phyloP scores from a whole-genome alignment of 2,797 vertebrate species.

The Periophthalmus magnuspinnatus region DNA sequence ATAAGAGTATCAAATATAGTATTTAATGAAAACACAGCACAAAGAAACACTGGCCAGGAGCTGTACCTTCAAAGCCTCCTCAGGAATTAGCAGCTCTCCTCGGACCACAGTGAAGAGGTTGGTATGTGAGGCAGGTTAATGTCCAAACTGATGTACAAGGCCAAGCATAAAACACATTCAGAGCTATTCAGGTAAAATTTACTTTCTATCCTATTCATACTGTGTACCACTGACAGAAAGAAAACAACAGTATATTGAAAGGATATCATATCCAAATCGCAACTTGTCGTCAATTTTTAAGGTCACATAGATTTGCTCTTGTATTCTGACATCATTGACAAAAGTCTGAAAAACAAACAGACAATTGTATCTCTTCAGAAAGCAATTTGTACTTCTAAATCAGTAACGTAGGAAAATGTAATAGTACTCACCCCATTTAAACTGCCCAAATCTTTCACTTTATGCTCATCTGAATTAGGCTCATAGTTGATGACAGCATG shows the following conservation, averaged over 20 bases:
- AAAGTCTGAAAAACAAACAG: conserved; percentile 84
- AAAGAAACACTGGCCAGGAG: neutral
- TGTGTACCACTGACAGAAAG: neutral
- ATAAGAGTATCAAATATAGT: conserved; percentile 6
- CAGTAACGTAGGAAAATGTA: neutral
- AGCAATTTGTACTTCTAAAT: neutral
- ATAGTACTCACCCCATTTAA: conserved; percentile 90
- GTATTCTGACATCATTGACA: conserved; percentile 93
- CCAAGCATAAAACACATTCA: conserved; percentile 40
- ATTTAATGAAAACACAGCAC: conserved; percentile 7
- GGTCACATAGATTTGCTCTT: conserved; percentile 93
- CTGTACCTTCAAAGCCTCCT: conserved; percentile 93
- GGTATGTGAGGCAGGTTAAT: conserved; percentile 91
- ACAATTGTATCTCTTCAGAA: conserved; percentile 2
- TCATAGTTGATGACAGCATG: conserved; percentile 98
- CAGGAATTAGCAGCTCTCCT: conserved; percentile 92
- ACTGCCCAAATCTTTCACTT: conserved; percentile 96
- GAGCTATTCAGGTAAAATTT: conserved; percentile 50
- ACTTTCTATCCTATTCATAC: conserved; percentile 25
- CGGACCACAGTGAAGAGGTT: conserved; percentile 94
- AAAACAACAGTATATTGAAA: conserved; percentile 60
- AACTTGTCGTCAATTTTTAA: conserved; percentile 93
- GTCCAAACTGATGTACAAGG: conserved; percentile 63
- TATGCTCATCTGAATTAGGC: conserved; percentile 85
- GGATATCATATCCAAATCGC: conserved; percentile 99